phyloP scores from a whole-genome alignment of 1,140 invertebrate species.

The Triops longicaudatus region DNA sequence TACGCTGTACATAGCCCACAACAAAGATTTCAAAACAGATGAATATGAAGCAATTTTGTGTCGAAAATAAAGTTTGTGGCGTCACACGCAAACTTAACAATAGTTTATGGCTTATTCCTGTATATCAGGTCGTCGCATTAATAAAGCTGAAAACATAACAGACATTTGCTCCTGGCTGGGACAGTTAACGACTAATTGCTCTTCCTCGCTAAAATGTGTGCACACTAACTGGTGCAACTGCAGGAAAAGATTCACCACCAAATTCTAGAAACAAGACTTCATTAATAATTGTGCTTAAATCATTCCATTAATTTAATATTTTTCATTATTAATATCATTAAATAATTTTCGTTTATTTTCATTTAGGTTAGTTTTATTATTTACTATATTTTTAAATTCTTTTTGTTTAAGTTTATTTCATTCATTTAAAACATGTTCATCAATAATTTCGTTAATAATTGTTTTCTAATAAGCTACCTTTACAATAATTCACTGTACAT shows the following conservation, averaged over 20 bases:
- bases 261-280: conserved; percentile 54
- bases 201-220: conserved; percentile 60
- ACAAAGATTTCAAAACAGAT: background rate
- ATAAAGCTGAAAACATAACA: conserved; percentile 57
- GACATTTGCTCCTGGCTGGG: conserved; percentile 84
- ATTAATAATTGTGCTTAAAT: conserved; percentile 31
- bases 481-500: background rate
- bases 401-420: too few relatives aligned
- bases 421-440: too few relatives aligned
- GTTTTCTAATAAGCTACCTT: too few relatives aligned
- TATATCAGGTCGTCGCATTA: conserved; percentile 18
- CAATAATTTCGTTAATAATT: too few relatives aligned
- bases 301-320: too few relatives aligned
- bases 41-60: background rate
- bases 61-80: background rate
- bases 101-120: background rate
- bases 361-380: too few relatives aligned
- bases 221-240: conserved; percentile 67
- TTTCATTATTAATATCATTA: too few relatives aligned
- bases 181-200: conserved; percentile 71
- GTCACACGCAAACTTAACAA: background rate
- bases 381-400: too few relatives aligned
- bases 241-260: conserved; percentile 74
- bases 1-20: background rate
- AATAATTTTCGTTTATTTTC: too few relatives aligned